phyloP scores from a whole-genome alignment of 2,797 vertebrate species.

The Podarcis siculus region DNA sequence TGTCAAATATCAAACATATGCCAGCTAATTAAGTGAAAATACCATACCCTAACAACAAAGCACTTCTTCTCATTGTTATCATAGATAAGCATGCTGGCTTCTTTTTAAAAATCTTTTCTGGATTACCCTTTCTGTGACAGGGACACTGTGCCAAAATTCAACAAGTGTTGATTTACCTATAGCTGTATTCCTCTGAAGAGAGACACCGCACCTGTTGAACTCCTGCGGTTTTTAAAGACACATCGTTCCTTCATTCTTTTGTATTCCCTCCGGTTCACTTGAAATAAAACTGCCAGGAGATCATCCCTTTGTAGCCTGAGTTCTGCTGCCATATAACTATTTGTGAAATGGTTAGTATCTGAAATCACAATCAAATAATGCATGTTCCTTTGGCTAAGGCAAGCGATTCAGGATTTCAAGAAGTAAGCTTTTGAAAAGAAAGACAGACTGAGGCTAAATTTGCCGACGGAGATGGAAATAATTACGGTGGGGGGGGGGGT shows the following conservation, averaged over 20 bases:
- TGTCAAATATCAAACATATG: constrained; percentile 2
- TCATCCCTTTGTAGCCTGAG: background rate
- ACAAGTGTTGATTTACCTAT: background rate
- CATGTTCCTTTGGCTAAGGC: background rate
- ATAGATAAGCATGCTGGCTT: constrained; percentile 26
- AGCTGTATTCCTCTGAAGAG: background rate
- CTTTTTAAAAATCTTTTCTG: constrained; percentile 33
- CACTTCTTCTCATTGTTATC: constrained; percentile 37
- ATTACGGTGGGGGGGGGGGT: too few species aligned
- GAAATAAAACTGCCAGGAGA: background rate
- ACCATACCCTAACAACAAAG: constrained; percentile 5
- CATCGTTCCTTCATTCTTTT: too few species aligned
- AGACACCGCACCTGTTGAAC: background rate
- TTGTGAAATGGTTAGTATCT: background rate
- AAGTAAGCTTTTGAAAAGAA: background rate
- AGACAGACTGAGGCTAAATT: background rate
- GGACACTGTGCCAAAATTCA: background rate
- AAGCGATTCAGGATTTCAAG: background rate
- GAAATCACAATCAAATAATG: background rate
- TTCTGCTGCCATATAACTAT: background rate
- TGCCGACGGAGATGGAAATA: too few species aligned
- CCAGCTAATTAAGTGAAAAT: background rate
- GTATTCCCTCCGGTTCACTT: background rate
- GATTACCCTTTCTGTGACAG: constrained; percentile 15
- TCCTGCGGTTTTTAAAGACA: background rate